Percentiles rank a stretch among this genome's conserved stretches.
phyloP scores from a whole-genome alignment of 1,140 invertebrate species.

The Pristionchus pacificus region DNA sequence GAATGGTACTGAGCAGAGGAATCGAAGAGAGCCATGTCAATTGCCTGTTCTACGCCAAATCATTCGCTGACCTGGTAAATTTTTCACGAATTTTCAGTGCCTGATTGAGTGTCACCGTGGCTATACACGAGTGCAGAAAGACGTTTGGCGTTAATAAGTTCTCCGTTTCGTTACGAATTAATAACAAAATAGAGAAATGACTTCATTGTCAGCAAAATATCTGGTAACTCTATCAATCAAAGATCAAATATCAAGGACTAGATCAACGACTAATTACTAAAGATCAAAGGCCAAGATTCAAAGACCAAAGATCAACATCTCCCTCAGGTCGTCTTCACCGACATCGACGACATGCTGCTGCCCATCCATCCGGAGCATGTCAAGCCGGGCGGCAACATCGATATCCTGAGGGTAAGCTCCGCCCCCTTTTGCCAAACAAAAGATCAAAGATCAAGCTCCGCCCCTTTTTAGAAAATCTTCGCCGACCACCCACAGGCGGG shows the following conservation, averaged over 20 bases:
- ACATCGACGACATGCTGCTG: slow-evolving; percentile 56
- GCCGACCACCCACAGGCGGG: slow-evolving; percentile 54
- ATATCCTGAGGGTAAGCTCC: slow-evolving; percentile 42
- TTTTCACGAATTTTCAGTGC: not conserved
- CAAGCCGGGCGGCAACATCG: slow-evolving; percentile 39
- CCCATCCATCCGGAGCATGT: slow-evolving; percentile 46
- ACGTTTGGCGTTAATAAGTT: no score
- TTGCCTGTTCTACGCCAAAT: slow-evolving; percentile 55
- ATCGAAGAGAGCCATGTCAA: slow-evolving; percentile 57
- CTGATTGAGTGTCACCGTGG: no score
- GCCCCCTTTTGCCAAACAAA: not conserved
- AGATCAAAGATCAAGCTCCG: no score
- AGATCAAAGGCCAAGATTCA: no score
- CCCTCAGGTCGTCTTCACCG: slow-evolving; percentile 49
- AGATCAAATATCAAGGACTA: no score
- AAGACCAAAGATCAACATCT: no score
- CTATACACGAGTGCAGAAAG: no score
- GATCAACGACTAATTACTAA: no score
- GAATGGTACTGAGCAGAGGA: slow-evolving; percentile 52
- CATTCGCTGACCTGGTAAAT: slow-evolving; percentile 46
- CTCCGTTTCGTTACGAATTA: no score
- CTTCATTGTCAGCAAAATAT: no score
- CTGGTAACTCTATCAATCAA: no score
- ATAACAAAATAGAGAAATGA: no score
- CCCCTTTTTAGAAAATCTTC: slow-evolving; percentile 44